Conservation (phyloP, 92 coral and sea anemone species). For the Porites rus region DNA sequence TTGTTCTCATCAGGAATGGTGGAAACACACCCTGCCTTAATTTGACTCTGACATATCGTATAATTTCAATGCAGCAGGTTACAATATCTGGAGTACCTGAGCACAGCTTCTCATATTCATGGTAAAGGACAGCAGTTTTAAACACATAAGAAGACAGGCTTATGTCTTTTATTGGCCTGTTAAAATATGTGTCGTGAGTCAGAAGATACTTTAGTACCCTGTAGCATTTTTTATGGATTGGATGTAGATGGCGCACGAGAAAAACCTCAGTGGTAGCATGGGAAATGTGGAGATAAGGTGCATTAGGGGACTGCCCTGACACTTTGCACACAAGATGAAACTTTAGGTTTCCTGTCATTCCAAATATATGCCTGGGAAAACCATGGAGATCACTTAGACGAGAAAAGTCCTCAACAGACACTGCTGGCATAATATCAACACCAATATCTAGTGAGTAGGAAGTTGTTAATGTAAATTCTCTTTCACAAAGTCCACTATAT, state of each 20-base stretch:
- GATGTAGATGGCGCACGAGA: constrained; percentile 37
- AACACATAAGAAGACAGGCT: constrained; percentile 48
- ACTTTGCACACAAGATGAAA: constrained; percentile 52
- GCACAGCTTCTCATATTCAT: constrained; percentile 57
- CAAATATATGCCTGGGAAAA: constrained; percentile 35
- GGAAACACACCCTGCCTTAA: constrained; percentile 44
- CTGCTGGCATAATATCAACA: constrained; percentile 56
- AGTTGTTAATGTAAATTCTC: neutral
- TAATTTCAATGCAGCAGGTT: constrained; percentile 29
- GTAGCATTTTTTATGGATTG: constrained; percentile 55
- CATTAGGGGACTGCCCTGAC: constrained; percentile 44
- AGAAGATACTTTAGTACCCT: constrained; percentile 44
- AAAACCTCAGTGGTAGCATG: constrained; percentile 48
- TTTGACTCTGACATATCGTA: constrained; percentile 30
- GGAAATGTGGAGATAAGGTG: constrained; percentile 48
- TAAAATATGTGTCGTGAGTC: constrained; percentile 28
- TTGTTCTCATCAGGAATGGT: constrained; percentile 41
- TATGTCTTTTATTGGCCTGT: constrained; percentile 29
- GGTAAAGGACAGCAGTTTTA: constrained; percentile 49
- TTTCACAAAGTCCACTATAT: constrained; percentile 40
- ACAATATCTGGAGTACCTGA: constrained; percentile 45
- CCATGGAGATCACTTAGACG: constrained; percentile 42
- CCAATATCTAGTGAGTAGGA: constrained; percentile 34
- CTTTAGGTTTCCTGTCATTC: constrained; percentile 22
- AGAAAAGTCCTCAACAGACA: constrained; percentile 46